phyloP scores from a whole-genome alignment of 2,888 invertebrate species.

The Eumerus sabulonum region DNA sequence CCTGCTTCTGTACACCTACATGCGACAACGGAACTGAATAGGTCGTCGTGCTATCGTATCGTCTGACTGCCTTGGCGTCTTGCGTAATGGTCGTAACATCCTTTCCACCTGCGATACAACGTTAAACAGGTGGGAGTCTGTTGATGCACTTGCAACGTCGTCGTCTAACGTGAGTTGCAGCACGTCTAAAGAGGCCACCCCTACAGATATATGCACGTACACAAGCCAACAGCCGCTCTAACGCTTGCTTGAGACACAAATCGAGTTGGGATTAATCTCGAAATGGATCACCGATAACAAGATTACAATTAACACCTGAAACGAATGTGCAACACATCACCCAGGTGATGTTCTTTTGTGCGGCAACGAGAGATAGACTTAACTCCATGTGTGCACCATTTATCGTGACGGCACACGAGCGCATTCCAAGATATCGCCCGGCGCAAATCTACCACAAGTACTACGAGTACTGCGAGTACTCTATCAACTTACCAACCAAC shows the following conservation, averaged over 20 bases:
- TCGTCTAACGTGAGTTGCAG: slow-evolving; percentile 31
- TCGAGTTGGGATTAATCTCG: slow-evolving; percentile 63
- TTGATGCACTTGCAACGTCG: slow-evolving; percentile 18
- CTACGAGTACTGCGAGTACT: background rate
- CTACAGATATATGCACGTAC: slow-evolving; percentile 40
- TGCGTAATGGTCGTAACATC: background rate
- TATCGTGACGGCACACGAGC: slow-evolving; percentile 47
- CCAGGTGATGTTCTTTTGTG: slow-evolving; percentile 58
- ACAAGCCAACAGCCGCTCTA: slow-evolving; percentile 32
- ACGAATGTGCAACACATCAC: slow-evolving; percentile 63
- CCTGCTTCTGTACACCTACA: slow-evolving; percentile 45
- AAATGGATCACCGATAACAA: slow-evolving; percentile 67
- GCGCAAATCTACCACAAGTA: slow-evolving; percentile 35
- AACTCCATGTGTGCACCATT: slow-evolving; percentile 10
- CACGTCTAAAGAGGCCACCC: background rate
- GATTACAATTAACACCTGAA: slow-evolving; percentile 68
- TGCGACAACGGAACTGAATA: slow-evolving; percentile 17
- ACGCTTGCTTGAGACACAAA: slow-evolving; percentile 45
- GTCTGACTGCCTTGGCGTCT: no score
- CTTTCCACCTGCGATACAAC: background rate
- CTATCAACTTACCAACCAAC: background rate
- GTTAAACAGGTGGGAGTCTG: slow-evolving; percentile 38
- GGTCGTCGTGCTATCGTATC: no score
- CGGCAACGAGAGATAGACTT: slow-evolving; percentile 7
- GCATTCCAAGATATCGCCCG: slow-evolving; percentile 48